Evolutionary conservation across 2,797 vertebrate species (phyloP).

Genomic region (Sebastes iracundus): DNA sequence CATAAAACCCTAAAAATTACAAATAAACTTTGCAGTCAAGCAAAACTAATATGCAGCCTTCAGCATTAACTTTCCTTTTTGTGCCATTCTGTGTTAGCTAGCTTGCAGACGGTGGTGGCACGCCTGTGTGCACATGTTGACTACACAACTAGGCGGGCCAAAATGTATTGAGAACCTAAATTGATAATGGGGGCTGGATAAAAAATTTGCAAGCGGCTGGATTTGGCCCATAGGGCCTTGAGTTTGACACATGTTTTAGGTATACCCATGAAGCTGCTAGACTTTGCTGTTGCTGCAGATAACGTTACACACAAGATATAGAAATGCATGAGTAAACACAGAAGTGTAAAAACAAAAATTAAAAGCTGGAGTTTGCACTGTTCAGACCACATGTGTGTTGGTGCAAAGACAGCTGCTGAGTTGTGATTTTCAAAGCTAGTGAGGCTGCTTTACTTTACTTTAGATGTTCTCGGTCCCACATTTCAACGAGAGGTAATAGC

Average conservation of each 20-base stretch:
- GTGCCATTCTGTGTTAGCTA: no score
- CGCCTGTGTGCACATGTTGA: no score
- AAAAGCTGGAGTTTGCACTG: neutral
- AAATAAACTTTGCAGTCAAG: no score
- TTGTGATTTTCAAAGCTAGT: neutral
- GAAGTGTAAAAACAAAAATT: constrained; percentile 8
- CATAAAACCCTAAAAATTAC: no score
- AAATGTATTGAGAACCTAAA: no score
- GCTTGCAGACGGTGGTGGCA: no score
- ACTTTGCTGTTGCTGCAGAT: constrained; percentile 1
- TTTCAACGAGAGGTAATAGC: neutral
- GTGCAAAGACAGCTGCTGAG: neutral
- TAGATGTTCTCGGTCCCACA: neutral
- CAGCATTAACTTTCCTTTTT: no score
- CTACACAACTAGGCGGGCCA: no score
- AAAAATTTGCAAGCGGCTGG: no score
- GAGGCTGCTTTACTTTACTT: neutral
- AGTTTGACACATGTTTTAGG: neutral
- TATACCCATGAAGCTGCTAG: neutral
- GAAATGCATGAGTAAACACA: neutral
- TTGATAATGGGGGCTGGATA: no score
- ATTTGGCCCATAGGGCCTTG: no score
- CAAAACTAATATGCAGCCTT: no score
- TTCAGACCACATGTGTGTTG: neutral
- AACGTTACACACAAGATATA: neutral